A percentile compares a stretch with the other conserved stretches of the same genome.
Evolutionary conservation across 2,888 invertebrate species (phyloP).

Genomic region (Lasioglossum morio): DNA sequence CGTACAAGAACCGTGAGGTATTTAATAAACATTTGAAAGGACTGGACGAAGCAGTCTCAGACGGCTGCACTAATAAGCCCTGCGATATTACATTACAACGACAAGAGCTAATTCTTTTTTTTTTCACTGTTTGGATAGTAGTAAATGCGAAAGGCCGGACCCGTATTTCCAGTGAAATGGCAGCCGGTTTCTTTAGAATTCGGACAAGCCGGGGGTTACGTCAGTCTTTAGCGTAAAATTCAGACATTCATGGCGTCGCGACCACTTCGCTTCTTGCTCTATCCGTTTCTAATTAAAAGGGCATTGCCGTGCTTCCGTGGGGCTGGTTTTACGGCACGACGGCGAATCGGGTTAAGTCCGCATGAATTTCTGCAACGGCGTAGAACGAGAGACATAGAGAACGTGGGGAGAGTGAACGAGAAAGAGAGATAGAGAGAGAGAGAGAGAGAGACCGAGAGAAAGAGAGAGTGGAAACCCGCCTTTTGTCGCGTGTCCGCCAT

Average conservation of each 20-base stretch:
- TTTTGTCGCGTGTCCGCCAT: slow-evolving; percentile 34
- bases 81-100: slow-evolving; percentile 20
- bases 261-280: slow-evolving; percentile 41
- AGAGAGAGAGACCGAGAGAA: background rate
- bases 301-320: slow-evolving; percentile 41
- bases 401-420: background rate
- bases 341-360: slow-evolving; percentile 47
- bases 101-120: slow-evolving; percentile 29
- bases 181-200: slow-evolving; percentile 39
- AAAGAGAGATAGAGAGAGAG: background rate
- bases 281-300: slow-evolving; percentile 58
- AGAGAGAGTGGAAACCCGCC: background rate
- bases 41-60: background rate
- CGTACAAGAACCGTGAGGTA: background rate
- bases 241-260: slow-evolving; percentile 44
- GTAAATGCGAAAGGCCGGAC: background rate
- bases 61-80: background rate
- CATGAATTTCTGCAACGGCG: slow-evolving; percentile 42
- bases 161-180: slow-evolving; percentile 30
- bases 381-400: background rate
- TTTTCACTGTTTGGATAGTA: background rate
- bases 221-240: slow-evolving; percentile 44
- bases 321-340: slow-evolving; percentile 28
- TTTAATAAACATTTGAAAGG: background rate
- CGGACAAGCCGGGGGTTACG: slow-evolving; percentile 31